A percentile compares a stretch with the other conserved stretches of the same genome.
phyloP scores from a whole-genome alignment of 2,888 invertebrate species.

The Noctua janthina region DNA sequence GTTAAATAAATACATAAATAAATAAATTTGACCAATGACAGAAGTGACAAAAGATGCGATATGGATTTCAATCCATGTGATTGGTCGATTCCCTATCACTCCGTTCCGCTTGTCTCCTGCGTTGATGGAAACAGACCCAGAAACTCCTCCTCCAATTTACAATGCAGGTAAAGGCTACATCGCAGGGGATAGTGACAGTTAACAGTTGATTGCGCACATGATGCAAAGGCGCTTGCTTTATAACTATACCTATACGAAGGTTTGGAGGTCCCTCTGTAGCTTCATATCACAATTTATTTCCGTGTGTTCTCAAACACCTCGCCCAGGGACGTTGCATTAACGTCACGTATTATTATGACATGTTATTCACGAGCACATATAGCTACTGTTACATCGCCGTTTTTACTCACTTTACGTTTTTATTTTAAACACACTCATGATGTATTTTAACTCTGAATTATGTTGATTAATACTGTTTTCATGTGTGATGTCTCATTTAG shows the following conservation, averaged over 20 bases:
- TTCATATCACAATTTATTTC: neutral
- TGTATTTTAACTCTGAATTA: slow-evolving; percentile 37
- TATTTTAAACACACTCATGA: slow-evolving; percentile 52
- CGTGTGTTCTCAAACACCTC: slow-evolving; percentile 33
- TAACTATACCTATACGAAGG: neutral
- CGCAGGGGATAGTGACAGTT: neutral
- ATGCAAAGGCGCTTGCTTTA: neutral
- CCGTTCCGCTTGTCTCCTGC: neutral
- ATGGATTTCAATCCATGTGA: neutral
- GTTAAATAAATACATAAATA: too few relatives aligned
- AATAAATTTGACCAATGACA: too few relatives aligned
- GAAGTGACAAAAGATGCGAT: neutral
- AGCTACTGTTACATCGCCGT: slow-evolving; percentile 7
- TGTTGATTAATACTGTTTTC: slow-evolving; percentile 39
- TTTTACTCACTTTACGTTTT: slow-evolving; percentile 44
- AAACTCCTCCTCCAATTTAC: neutral
- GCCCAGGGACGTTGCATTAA: slow-evolving; percentile 38
- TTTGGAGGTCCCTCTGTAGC: neutral
- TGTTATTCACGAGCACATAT: slow-evolving; percentile 47
- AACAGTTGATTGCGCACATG: neutral
- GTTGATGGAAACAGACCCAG: neutral
- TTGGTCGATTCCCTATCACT: neutral
- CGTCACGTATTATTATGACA: slow-evolving; percentile 56
- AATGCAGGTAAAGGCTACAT: neutral
- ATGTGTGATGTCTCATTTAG: slow-evolving; percentile 10